Evolutionary conservation across 2,888 invertebrate species (phyloP).

Genomic region (Ophion slaviceki): DNA sequence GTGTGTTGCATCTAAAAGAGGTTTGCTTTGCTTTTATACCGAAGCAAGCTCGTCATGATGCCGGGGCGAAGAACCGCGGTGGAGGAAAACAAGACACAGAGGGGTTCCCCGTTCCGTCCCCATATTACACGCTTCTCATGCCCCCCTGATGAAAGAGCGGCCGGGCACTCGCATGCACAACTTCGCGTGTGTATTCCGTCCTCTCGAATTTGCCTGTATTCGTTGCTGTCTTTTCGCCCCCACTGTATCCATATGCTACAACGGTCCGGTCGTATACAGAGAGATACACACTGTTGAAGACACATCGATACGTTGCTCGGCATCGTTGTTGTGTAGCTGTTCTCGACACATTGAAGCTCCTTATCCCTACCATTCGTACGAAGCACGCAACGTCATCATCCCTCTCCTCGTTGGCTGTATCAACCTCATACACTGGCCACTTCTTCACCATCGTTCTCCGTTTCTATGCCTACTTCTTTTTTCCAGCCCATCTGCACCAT

Average conservation of each 20-base stretch:
- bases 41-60: slow-evolving; percentile 68
- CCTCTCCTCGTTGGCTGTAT: slow-evolving; percentile 46
- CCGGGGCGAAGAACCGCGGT: slow-evolving; percentile 39
- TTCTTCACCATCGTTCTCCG: slow-evolving; percentile 52
- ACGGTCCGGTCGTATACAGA: slow-evolving; percentile 19
- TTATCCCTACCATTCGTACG: slow-evolving; percentile 58
- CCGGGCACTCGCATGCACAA: slow-evolving; percentile 27
- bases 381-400: slow-evolving; percentile 58
- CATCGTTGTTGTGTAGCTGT: slow-evolving; percentile 33
- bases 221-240: slow-evolving; percentile 47
- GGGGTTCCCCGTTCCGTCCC: slow-evolving; percentile 66
- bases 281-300: slow-evolving; percentile 17
- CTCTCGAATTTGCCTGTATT: slow-evolving; percentile 26
- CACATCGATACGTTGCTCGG: slow-evolving; percentile 5
- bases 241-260: slow-evolving; percentile 49
- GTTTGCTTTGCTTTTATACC: slow-evolving; percentile 83
- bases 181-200: slow-evolving; percentile 38
- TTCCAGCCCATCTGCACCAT: slow-evolving; percentile 38
- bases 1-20: slow-evolving; percentile 83
- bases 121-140: slow-evolving; percentile 44
- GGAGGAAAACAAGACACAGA: slow-evolving; percentile 66
- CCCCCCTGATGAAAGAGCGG: slow-evolving; percentile 41
- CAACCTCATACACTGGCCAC: slow-evolving; percentile 49
- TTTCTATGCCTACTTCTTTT: slow-evolving; percentile 44
- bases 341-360: slow-evolving; percentile 47